A percentile compares a stretch with the other conserved stretches of the same genome.
Evolutionary conservation across 2,113 vertebrate genomes (phyloP).

Genomic region (Cyprinus carpio): DNA sequence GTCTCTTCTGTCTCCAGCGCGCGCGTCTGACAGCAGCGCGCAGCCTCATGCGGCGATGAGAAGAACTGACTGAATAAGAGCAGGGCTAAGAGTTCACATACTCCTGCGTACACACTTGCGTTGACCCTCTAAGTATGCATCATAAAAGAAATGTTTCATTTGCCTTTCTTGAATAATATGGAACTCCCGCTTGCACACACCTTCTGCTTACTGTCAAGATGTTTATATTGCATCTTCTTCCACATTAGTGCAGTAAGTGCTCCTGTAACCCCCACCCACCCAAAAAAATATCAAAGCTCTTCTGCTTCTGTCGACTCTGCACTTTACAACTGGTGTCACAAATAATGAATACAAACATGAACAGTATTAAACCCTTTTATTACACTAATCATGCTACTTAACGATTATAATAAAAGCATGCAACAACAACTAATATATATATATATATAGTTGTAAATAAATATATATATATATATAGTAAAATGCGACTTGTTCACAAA

Average conservation of each 20-base stretch:
- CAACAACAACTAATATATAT: too few relatives aligned
- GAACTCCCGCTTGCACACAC: not conserved
- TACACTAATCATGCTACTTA: not conserved
- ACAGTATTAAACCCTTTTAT: not conserved
- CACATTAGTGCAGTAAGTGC: not conserved
- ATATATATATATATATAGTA: too few relatives aligned
- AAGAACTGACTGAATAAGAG: constrained; percentile 32
- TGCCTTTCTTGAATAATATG: not conserved
- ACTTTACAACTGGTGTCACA: not conserved
- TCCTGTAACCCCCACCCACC: not conserved
- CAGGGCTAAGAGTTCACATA: constrained; percentile 4
- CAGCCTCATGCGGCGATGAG: constrained; percentile 47
- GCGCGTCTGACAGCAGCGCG: constrained; percentile 37
- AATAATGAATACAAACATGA: not conserved
- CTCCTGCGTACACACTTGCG: not conserved
- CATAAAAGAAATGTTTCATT: not conserved
- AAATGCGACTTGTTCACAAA: too few relatives aligned
- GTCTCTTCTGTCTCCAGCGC: constrained; percentile 26
- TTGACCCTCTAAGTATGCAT: not conserved
- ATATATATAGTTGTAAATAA: too few relatives aligned
- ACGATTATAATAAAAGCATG: not conserved
- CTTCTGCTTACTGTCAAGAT: not conserved
- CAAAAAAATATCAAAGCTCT: not conserved
- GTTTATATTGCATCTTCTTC: not conserved
- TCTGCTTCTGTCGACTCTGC: not conserved